phyloP scores from a whole-genome alignment of 2,888 invertebrate species.

The Meloe dianella region DNA sequence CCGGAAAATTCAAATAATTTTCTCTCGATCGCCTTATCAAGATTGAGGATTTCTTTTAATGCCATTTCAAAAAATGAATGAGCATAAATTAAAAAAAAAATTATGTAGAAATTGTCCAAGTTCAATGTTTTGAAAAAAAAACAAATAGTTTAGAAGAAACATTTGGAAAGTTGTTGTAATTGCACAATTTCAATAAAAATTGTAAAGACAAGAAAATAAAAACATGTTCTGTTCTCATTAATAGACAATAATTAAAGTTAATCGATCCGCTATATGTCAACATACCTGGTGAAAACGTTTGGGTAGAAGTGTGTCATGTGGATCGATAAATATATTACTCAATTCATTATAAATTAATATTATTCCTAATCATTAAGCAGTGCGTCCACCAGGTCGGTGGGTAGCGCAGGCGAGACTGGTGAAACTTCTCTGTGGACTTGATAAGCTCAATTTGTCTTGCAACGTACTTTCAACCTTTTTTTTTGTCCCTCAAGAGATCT shows the following conservation, averaged over 20 bases:
- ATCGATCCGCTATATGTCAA: constrained; percentile 27
- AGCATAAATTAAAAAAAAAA: too few relatives aligned
- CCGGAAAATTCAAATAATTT: neutral
- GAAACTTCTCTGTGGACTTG: too few relatives aligned
- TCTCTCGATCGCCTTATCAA: neutral
- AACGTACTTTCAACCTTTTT: too few relatives aligned
- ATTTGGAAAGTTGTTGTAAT: constrained; percentile 17
- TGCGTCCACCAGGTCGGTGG: too few relatives aligned
- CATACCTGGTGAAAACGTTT: constrained; percentile 12
- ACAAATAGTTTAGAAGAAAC: too few relatives aligned
- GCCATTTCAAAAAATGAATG: too few relatives aligned
- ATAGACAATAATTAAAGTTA: constrained; percentile 13
- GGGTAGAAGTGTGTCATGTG: constrained; percentile 22
- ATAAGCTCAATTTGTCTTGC: too few relatives aligned
- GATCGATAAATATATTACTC: neutral
- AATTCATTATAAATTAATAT: too few relatives aligned
- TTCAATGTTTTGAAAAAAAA: too few relatives aligned
- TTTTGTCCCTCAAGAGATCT: too few relatives aligned
- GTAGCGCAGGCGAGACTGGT: too few relatives aligned
- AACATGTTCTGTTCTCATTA: constrained; percentile 19
- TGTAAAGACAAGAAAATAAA: neutral
- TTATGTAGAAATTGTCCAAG: neutral
- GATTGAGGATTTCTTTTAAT: neutral
- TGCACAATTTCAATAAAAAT: constrained; percentile 9
- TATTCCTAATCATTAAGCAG: too few relatives aligned